A percentile compares a stretch with the other conserved stretches of the same genome.
Conservation (phyloP, 2,797 vertebrate species). For the Pseudomugil tenellus region DNA sequence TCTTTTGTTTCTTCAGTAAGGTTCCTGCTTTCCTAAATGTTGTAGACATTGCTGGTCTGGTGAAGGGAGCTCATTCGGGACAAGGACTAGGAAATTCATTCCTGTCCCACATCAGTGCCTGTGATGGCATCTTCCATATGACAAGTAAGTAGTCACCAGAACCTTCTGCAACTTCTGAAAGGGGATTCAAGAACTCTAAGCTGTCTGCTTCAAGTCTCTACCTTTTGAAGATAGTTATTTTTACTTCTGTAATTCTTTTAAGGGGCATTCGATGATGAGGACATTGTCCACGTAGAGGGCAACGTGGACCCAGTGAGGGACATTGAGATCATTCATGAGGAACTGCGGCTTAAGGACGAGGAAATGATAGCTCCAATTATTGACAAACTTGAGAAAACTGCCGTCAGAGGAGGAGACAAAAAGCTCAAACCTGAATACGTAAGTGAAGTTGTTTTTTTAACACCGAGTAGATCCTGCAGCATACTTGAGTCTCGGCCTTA, state of each 20-base stretch:
- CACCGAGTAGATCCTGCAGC: background rate
- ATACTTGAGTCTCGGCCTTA: background rate
- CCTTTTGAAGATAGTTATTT: background rate
- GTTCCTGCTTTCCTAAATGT: constrained; percentile 97
- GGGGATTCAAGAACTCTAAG: background rate
- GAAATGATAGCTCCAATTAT: constrained; percentile 91
- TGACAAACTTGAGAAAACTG: constrained; percentile 97
- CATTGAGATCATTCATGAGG: constrained; percentile 89
- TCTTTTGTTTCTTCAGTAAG: constrained; percentile 84
- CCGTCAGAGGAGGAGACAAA: constrained; percentile 95
- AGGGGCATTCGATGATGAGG: constrained; percentile 99
- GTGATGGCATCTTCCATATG: constrained; percentile 97
- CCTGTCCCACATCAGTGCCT: constrained; percentile 97
- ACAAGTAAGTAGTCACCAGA: constrained; percentile 86
- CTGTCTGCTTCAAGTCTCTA: background rate
- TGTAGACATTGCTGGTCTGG: constrained; percentile 97
- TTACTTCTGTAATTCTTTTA: background rate
- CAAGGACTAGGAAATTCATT: constrained; percentile 98
- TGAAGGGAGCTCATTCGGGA: constrained; percentile 95
- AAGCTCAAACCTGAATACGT: constrained; percentile 99
- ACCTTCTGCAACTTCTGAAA: constrained; percentile 44
- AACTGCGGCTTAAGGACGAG: constrained; percentile 96
- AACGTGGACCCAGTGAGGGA: constrained; percentile 93
- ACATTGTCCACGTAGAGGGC: constrained; percentile 97
- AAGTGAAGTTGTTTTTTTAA: constrained; percentile 67